Evolutionary conservation across 1,140 invertebrate genomes (phyloP).

Genomic region (Brachionus rotundiformis): DNA sequence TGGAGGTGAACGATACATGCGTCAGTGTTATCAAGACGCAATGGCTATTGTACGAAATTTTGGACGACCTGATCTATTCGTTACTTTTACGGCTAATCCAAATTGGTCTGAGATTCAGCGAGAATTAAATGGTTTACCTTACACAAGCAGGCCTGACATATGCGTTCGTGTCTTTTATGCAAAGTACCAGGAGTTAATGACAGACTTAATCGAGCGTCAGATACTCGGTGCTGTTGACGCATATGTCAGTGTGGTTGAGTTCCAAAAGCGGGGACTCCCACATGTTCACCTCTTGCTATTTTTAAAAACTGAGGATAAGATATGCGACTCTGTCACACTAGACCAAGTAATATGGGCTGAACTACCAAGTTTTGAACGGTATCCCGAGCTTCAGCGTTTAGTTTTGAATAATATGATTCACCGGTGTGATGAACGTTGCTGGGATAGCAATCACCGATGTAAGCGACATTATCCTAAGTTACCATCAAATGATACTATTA

Average conservation of each 20-base stretch:
- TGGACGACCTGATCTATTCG: conserved; percentile 54
- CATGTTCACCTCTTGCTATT: conserved; percentile 67
- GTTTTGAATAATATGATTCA: too few relatives aligned
- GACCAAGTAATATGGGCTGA: conserved; percentile 54
- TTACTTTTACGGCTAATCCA: conserved; percentile 59
- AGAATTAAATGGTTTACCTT: conserved; percentile 56
- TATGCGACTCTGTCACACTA: conserved; percentile 6
- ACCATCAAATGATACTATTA: too few relatives aligned
- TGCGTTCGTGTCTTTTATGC: conserved; percentile 65
- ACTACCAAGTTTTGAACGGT: too few relatives aligned
- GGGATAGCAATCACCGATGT: too few relatives aligned
- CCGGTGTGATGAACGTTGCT: too few relatives aligned
- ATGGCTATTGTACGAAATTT: conserved; percentile 53
- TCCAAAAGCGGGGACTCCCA: conserved; percentile 66
- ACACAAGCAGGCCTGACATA: conserved; percentile 63
- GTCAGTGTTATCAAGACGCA: conserved; percentile 52
- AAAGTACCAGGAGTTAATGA: conserved; percentile 65
- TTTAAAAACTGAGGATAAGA: conserved; percentile 54
- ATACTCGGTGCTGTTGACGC: conserved; percentile 59
- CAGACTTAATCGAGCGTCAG: conserved; percentile 60
- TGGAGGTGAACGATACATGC: conserved; percentile 9
- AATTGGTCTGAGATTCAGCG: conserved; percentile 60
- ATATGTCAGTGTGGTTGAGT: conserved; percentile 65
- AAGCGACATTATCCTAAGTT: too few relatives aligned
- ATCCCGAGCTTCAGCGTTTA: too few relatives aligned